These are phyloP conservation scores for Neolamprologus caudopunctatus DNA, from an alignment of 2,113 vertebrate genomes.

Conservation along the genomic window DNA sequence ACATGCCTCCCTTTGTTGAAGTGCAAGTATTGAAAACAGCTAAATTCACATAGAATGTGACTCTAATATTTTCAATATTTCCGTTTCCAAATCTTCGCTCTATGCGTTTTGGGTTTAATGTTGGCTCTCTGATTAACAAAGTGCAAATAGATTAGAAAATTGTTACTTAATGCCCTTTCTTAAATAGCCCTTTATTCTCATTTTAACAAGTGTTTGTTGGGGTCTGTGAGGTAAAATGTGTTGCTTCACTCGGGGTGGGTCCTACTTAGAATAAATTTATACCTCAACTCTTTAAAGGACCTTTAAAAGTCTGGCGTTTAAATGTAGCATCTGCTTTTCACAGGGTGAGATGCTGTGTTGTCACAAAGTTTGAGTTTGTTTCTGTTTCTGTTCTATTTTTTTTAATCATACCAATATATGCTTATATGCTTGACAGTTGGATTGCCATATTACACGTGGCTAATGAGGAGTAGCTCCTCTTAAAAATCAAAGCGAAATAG, in stretches of 20 bases:
- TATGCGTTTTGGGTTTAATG: not conserved
- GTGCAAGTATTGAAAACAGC: not conserved
- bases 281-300: not conserved
- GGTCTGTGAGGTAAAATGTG: not conserved
- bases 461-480: not conserved
- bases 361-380: not conserved
- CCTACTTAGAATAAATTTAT: not conserved
- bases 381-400: not conserved
- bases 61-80: not conserved
- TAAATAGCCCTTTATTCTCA: not conserved
- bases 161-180: not conserved
- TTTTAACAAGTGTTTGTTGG: not conserved
- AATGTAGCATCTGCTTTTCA: not conserved
- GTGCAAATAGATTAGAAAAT: not conserved
- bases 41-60: not conserved
- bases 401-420: not conserved
- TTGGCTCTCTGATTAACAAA: not conserved
- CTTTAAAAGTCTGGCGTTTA: not conserved
- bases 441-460: not conserved
- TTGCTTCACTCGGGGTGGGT: not conserved
- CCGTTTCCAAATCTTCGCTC: not conserved
- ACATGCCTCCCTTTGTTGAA: not conserved
- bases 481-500: not conserved
- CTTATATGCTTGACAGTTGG: not conserved
- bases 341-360: not conserved